phyloP scores from a whole-genome alignment of 2,888 invertebrate species.

The Stomorhina lunata region DNA sequence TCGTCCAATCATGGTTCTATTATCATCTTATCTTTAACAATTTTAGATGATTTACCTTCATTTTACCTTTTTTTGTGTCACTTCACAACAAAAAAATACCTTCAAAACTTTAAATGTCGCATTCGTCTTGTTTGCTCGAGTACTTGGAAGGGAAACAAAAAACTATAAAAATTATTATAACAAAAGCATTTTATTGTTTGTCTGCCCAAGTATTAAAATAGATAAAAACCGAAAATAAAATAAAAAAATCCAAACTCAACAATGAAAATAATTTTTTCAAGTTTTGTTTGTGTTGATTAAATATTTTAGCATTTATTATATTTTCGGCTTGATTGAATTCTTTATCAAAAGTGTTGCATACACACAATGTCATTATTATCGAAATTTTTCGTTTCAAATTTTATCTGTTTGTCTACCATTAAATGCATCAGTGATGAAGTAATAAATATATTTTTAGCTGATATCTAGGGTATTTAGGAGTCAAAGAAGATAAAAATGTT shows the following conservation, averaged over 20 bases:
- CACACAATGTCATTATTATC: neutral
- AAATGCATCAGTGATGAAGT: neutral
- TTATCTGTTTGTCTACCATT: neutral
- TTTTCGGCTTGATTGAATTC: conserved; percentile 32
- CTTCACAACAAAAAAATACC: neutral
- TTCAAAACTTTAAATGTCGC: neutral
- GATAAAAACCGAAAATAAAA: neutral
- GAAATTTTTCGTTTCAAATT: neutral
- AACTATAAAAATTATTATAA: no score
- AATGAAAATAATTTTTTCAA: conserved; percentile 1
- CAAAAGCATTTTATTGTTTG: conserved; percentile 17
- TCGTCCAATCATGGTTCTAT: neutral
- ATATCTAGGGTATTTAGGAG: no score
- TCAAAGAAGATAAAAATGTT: no score
- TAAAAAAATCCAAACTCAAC: no score
- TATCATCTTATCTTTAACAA: neutral
- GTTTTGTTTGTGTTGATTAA: neutral
- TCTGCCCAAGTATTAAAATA: conserved; percentile 5
- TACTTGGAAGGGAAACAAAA: no score
- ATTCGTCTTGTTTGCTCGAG: conserved; percentile 1
- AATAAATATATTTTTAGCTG: no score
- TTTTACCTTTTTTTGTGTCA: neutral
- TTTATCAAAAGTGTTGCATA: conserved; percentile 18
- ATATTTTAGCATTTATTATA: conserved; percentile 26
- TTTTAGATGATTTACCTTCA: conserved; percentile 5